Evolutionary conservation across 1,140 invertebrate species (phyloP), one percentile per base, ranked within the genome.

Genomic region (Habropoda laboriosa): DNA sequence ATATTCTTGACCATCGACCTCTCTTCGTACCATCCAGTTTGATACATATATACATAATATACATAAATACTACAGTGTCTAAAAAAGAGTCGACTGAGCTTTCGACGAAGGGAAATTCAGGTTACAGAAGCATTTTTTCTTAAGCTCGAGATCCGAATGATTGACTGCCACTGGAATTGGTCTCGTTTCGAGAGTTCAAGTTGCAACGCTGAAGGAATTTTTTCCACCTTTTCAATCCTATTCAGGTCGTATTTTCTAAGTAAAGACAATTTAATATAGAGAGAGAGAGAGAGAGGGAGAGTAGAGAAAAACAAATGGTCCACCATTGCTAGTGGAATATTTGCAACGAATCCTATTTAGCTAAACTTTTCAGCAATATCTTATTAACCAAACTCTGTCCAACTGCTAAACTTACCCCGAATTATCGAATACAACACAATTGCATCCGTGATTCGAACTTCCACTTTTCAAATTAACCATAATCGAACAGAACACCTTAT

Each of bases 41-140:
- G 68, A 79, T 79, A 79, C 58, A 70, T 72, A 70, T 32, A 30
- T 32, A n/a, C n/a, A n/a, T n/a, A n/a, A n/a, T n/a, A n/a, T n/a
- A n/a, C n/a, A n/a, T n/a, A n/a, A n/a, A n/a, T n/a, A n/a, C n/a
- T n/a, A n/a, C n/a, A n/a, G n/a, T 70, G 51, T 58, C 47, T 78
- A 68, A 40, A 67, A 64, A 27, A 51, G 63, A 49, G n/a, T 72
- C 57, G 68, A 72, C 76, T 72, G 68, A 71, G 68, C 76, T 72
- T 79, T 79, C 57, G 38, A 72, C 21, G 30, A 63, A n/a, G n/a
- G 55, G 67, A 68, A 51, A 72, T 79, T 72, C 67, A 79, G 42
- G 45, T 53, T n/a, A n/a, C n/a, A n/a, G n/a, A n/a, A n/a, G n/a
- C n/a, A n/a, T n/a, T n/a, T n/a, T n/a, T n/a, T n/a, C 10, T 30